Base-by-base conservation (phyloP, 2,113 vertebrate species). In the Cochlearius cochlearius region DNA sequence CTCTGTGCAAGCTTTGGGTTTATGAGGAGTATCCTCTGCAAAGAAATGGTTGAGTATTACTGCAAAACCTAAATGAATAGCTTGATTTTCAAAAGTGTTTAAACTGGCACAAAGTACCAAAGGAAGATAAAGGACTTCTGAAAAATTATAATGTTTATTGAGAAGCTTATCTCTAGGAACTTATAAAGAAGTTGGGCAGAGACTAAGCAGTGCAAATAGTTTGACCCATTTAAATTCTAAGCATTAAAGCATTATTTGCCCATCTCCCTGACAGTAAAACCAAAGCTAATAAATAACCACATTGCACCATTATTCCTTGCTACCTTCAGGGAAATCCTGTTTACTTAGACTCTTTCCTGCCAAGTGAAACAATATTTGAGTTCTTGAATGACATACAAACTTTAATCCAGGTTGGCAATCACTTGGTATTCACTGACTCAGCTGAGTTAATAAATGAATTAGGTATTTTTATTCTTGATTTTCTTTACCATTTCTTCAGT, bases 271-370 rank as follows among this genome's bases (percentile, higher is more conserved):
- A 39, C 71, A 87, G 50, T 49, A 90, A 96, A 88, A 66, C 36
- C 32, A 96, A 96, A 92, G 94, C 68, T 96, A 95, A 97, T 96
- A 90, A 97, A 96, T 81, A 96, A 95, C 90, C 43, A 92, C 18
- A 53, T 94, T 97, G 86, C 94, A 83, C 88, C 78, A 97, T 49
- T 30, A 15, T 53, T 83, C 64, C 19, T 82, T 95, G 75, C 68
- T 89, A 59, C 29, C 47, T 83, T 92, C 68, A 91, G 76, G 50
- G 34, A 82, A 68, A 80, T 43, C 43, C 68, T 96, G 39, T 89
- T 96, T 95, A 80, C 63, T 90, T 90, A 36, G 36, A 86, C n/a
- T n/a, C 68, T 81, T 94, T 41, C 29, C 34, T 85, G 81, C 53
- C 72, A 89, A 86, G 21, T 71, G 39, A 94, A 84, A 91, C 47